Base-by-base conservation (phyloP, 1,140 invertebrate species). In the Drosophila burlai region DNA sequence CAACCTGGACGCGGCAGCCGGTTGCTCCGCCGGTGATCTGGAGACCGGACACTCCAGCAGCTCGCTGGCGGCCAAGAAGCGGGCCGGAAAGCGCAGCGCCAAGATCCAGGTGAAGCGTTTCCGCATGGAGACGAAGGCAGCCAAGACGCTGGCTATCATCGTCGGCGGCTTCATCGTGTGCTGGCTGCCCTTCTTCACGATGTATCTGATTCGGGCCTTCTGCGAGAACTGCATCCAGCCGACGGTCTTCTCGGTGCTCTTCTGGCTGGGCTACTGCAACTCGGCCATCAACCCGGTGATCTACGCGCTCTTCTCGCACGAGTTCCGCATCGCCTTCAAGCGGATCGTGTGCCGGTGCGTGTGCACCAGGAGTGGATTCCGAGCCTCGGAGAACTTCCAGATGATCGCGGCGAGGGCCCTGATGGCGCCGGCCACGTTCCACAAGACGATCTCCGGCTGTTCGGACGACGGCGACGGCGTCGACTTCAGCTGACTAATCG, bases 221-320 rank as follows among this genome's bases (percentile, higher is more conserved):
- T 93, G 83, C 18, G 93, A 93, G 18, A 93, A 94, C 42, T 94
- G 95, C 16, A 97, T 98, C 95, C 95, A 94, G 80, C 93, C 94
- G 1, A 94, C 96, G 11, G 93, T 97, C 9, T 97, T 98, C 95
- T 95, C 95, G 49, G 95, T 97, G 69, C 93, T 98, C 57, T 98
- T 97, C 1, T 99, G 98, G 98, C 94, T 98, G 50, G 98, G 96
- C 9, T 98, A 98, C 95, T 96, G 98, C 74, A 99, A 99, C 93
- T 98, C 97, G 2, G 96, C 96, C 0, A 97, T 97, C 55, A 97
- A 97, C 93, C 97, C 97, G 0, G 96, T 97, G 89, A 97, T 97
- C 81, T 97, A 97, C 81, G 97, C 97, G 2, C 97, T 97, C 82
- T 97, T 97, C 92, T 97, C 96, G 62, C 95, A 95, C 1, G 96